A percentile compares a stretch with the other conserved stretches of the same genome.
phyloP scores from a whole-genome alignment of 2,113 vertebrate genomes.

The Alligator sinensis region DNA sequence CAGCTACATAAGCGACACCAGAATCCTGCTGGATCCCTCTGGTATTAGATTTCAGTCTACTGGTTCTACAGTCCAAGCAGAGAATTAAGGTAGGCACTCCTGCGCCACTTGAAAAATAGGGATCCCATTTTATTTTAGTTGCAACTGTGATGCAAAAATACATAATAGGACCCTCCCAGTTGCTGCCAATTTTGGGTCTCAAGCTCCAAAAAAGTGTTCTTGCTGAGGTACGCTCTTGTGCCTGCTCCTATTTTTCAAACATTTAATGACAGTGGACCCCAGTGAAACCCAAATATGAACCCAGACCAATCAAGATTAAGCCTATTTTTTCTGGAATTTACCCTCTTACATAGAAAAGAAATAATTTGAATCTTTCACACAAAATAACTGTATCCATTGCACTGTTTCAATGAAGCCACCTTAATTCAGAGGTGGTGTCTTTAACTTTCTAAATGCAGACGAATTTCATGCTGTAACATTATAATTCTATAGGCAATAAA shows the following conservation, averaged over 20 bases:
- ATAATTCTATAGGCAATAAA: accelerated
- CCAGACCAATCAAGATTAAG: not conserved
- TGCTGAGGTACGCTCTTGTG: no score
- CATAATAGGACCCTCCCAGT: not conserved
- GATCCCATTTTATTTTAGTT: not conserved
- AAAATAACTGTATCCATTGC: not conserved
- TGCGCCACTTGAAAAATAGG: not conserved
- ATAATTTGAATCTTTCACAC: not conserved
- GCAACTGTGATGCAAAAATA: not conserved
- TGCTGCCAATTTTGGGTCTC: not conserved
- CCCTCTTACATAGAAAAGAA: not conserved
- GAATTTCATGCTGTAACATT: accelerated
- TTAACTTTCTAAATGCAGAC: accelerated
- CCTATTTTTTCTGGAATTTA: not conserved
- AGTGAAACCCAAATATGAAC: not conserved
- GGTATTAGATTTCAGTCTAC: not conserved
- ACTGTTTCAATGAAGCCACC: not conserved
- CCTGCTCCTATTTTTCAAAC: no score
- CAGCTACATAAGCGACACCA: not conserved
- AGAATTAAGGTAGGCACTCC: not conserved
- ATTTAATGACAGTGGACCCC: not conserved
- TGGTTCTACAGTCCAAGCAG: not conserved
- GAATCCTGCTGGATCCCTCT: not conserved
- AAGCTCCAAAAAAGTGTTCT: not conserved
- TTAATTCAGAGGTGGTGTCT: not conserved